Evolutionary conservation across 2,888 invertebrate species (phyloP).

Genomic region (Eupithecia dodoneata): DNA sequence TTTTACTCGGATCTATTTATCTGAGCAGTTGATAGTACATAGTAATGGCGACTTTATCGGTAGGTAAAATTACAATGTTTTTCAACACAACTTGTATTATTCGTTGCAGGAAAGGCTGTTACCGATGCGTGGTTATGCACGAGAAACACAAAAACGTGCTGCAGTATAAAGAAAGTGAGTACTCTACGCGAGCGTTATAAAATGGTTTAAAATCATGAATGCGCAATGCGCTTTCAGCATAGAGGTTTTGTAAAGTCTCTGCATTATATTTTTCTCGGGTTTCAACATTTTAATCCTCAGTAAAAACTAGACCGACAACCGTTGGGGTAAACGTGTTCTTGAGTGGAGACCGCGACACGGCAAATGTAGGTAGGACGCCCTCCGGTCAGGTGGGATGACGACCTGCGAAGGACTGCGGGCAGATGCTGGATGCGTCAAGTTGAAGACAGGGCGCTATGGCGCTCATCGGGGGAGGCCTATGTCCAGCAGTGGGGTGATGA

Average conservation of each 20-base stretch:
- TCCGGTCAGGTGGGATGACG: no score
- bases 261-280: background rate
- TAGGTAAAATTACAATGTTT: slow-evolving; percentile 14
- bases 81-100: slow-evolving; percentile 22
- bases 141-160: slow-evolving; percentile 97
- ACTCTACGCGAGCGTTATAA: slow-evolving; percentile 16
- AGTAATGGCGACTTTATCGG: background rate
- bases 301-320: background rate
- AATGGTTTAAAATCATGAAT: slow-evolving; percentile 28
- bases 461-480: no score
- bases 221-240: slow-evolving; percentile 31
- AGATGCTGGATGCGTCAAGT: no score
- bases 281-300: background rate
- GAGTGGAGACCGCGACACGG: no score
- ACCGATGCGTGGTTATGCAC: slow-evolving; percentile 97
- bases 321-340: no score
- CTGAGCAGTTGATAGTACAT: background rate
- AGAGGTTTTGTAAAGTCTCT: slow-evolving; percentile 1
- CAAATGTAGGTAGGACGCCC: no score
- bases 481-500: no score
- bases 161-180: slow-evolving; percentile 99
- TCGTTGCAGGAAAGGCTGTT: slow-evolving; percentile 93
- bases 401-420: no score
- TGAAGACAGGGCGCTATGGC: no score
- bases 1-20: no score